Evolutionary conservation across 2,888 invertebrate genomes (phyloP), one percentile per base, ranked within the genome.

Genomic region (Eristalinus aeneus): DNA sequence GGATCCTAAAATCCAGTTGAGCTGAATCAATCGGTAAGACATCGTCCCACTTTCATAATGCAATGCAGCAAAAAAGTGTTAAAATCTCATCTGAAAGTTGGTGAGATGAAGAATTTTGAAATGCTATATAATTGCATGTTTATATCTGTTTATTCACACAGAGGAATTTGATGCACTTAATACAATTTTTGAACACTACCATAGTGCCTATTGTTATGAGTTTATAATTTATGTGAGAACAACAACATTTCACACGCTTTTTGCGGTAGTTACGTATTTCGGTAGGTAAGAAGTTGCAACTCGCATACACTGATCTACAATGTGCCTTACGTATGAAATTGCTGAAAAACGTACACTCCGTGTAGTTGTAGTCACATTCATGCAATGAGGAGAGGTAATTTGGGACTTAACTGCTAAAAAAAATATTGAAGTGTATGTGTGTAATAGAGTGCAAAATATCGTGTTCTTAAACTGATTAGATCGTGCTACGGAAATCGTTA

Each of bases 11-110:
- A 77, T 86, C 77, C 69, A 27, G 54, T 77, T 61, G 34, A 71
- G 36, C 64, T 46, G 22, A 71, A 58, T 22, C 74, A 74, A 74
- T 86, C 69, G 77, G 81, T 77, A 54, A 61, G 58, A 60, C 32
- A 65, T 76, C 76, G 85, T 81, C 81, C 85, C 77, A 85, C 85
- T 81, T 85, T 85, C 68, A 65, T 72, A 54, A 73, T 46, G 46
- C 4, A 46, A 16, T 46, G 46, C 16, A 16, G 16, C 16, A 22
- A 23, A 56, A 23, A 5, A 16, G 16, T 16, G 5, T 46, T 16
- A 31, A 68, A 76, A 27, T 10, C 34, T 8, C 54, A 31, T 46
- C 32, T 58, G 34, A 22, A 56, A 58, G 46, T 77, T 71, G 36
- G 1, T 16, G 46, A 16, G 46, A 46, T 46, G 46, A 3, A 16